Evolutionary conservation across 2,113 vertebrate genomes (phyloP).

Genomic region (Chinchilla lanigera): DNA sequence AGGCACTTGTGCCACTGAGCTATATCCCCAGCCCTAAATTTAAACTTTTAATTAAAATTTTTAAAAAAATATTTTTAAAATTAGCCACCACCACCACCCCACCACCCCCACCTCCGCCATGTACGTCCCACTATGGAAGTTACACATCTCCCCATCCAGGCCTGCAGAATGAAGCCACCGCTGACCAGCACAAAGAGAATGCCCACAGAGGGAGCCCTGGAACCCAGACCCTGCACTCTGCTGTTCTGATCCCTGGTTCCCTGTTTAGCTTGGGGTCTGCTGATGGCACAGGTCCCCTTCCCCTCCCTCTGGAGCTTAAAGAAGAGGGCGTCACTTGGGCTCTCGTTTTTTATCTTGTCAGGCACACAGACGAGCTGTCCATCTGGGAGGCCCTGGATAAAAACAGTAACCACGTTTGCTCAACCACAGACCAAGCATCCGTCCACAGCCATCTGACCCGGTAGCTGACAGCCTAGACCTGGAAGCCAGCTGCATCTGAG

Average conservation of each 20-base stretch:
- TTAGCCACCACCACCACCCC: not conserved
- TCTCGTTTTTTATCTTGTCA: not conserved
- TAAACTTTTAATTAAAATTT: not conserved
- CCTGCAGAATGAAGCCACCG: not conserved
- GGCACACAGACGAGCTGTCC: not conserved
- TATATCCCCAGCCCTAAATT: no score
- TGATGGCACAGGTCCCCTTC: not conserved
- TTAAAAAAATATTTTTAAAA: not conserved
- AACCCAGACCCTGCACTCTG: not conserved
- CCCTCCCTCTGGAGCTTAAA: not conserved
- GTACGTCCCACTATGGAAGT: not conserved
- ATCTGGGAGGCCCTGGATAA: not conserved
- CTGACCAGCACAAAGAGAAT: no score
- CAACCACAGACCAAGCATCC: not conserved
- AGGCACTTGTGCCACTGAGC: no score
- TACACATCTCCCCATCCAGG: not conserved
- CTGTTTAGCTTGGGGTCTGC: not conserved
- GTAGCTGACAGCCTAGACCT: not conserved
- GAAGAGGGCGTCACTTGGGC: not conserved
- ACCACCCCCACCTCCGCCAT: not conserved
- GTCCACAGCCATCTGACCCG: no score
- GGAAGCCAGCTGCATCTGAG: not conserved
- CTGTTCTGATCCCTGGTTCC: fast-evolving
- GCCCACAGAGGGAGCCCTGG: not conserved
- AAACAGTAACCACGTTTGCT: not conserved